These are phyloP conservation scores for Carlito syrichta DNA, from an alignment of 2,113 vertebrate genomes.

Conservation along the genomic window DNA sequence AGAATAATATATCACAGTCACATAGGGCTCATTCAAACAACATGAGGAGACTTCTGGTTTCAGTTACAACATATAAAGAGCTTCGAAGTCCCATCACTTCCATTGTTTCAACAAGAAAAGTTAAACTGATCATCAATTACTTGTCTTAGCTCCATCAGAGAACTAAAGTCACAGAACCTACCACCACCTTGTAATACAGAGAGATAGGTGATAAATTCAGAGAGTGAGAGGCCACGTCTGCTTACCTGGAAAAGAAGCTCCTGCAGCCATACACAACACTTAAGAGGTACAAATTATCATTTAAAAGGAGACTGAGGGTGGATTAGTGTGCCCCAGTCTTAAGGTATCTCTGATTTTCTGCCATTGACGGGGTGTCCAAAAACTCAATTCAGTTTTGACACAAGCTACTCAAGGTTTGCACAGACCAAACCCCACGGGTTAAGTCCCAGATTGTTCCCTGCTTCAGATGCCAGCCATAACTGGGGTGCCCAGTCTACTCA, in stretches of 20 bases:
- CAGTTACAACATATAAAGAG: neutral
- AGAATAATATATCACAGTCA: neutral
- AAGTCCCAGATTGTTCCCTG: neutral
- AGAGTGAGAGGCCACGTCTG: neutral
- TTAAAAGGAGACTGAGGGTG: neutral
- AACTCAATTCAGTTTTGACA: neutral
- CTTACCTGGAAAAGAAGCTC: neutral
- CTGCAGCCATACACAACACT: rapidly evolving
- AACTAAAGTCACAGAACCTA: neutral
- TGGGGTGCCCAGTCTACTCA: neutral
- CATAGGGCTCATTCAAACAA: neutral
- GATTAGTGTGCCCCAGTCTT: neutral
- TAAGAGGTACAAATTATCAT: neutral
- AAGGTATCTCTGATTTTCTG: neutral
- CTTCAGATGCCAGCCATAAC: neutral
- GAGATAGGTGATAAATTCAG: neutral
- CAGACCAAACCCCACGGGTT: neutral
- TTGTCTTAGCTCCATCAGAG: neutral
- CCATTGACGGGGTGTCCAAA: neutral
- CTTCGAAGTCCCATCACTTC: neutral
- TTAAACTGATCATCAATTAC: neutral
- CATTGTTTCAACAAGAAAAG: neutral
- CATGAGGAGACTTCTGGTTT: rapidly evolving
- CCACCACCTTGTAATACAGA: neutral
- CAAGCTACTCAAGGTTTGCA: neutral